Conservation (phyloP, 2,888 invertebrate species). For the Drymonia ruficornis region DNA sequence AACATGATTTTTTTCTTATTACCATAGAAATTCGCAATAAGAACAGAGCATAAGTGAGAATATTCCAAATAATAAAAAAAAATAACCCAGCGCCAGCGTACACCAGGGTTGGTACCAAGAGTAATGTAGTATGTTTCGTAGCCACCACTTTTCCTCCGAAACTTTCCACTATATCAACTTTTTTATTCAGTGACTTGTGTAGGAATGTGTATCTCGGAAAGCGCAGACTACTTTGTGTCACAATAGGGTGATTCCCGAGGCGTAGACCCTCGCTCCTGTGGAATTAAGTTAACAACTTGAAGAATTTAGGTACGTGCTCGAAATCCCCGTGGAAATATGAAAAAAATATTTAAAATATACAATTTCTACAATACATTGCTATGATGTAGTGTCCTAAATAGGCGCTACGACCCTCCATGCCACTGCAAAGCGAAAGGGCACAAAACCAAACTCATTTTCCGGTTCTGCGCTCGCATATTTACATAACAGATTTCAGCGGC, state of each 20-base stretch:
- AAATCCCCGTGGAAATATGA: neutral
- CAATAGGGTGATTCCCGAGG: conserved; percentile 60
- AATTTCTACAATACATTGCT: neutral
- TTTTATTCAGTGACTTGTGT: conserved; percentile 47
- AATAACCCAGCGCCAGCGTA: conserved; percentile 7
- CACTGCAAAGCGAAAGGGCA: conserved; percentile 51
- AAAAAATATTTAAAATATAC: neutral
- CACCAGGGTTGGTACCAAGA: neutral
- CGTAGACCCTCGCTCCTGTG: conserved; percentile 45
- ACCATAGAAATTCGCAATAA: conserved; percentile 60
- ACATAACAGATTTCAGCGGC: conserved; percentile 56
- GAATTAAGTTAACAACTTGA: conserved; percentile 60
- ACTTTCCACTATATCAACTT: conserved; percentile 49
- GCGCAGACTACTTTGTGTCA: conserved; percentile 51
- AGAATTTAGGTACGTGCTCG: conserved; percentile 1
- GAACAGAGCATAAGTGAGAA: conserved; percentile 49
- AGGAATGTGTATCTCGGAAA: conserved; percentile 44
- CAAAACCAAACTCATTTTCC: conserved; percentile 65
- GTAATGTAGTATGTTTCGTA: neutral
- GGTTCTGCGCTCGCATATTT: conserved; percentile 60
- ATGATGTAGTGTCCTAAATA: neutral
- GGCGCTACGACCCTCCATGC: conserved; percentile 16
- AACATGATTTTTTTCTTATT: conserved; percentile 4
- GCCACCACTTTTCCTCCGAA: conserved; percentile 35
- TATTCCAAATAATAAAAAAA: conserved; percentile 52